Evolutionary conservation across 2,113 vertebrate species (phyloP).

Genomic region (Choloepus hoffmanni): DNA sequence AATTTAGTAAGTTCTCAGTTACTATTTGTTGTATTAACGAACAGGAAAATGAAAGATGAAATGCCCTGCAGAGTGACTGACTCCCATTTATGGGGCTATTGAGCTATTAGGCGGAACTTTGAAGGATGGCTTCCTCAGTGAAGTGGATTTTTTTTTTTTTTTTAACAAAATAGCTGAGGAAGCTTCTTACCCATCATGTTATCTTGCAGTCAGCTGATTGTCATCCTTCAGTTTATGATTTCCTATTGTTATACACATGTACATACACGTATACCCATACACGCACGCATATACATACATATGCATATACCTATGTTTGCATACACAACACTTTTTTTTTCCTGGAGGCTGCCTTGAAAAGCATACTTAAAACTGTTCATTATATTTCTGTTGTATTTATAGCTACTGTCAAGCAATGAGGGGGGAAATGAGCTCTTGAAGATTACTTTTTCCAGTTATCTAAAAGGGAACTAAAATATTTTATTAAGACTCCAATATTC

Average conservation of each 20-base stretch:
- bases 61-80: background rate
- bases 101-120: background rate
- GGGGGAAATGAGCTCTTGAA: background rate
- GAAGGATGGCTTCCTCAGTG: background rate
- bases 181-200: background rate
- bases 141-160: background rate
- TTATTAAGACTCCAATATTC: background rate
- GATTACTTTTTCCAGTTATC: background rate
- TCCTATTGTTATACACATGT: background rate
- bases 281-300: background rate
- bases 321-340: background rate
- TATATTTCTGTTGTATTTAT: slow-evolving; percentile 18
- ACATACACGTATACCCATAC: background rate
- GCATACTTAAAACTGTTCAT: background rate
- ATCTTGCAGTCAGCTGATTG: background rate
- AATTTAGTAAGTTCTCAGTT: background rate
- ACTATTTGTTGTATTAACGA: background rate
- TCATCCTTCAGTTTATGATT: slow-evolving; percentile 10
- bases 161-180: slow-evolving; percentile 40
- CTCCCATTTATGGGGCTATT: background rate
- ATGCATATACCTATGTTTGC: background rate
- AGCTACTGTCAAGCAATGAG: background rate
- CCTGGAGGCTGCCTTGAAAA: background rate
- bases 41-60: background rate
- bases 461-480: slow-evolving; percentile 33